A percentile compares a stretch with the other conserved stretches of the same genome.
Conservation (phyloP, 2,797 vertebrate species). For the Meda fulgida region DNA sequence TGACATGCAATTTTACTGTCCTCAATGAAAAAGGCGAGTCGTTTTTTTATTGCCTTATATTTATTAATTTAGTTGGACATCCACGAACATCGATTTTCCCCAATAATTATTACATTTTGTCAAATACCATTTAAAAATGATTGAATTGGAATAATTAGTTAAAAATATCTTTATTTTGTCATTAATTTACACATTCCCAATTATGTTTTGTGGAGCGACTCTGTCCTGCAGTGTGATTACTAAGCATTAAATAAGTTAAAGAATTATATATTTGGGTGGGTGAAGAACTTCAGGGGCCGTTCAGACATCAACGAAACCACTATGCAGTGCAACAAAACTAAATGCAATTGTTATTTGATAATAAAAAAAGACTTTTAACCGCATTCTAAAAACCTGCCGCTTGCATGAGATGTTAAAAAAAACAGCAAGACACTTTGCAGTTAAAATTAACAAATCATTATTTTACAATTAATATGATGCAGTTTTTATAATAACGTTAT, state of each 20-base stretch:
- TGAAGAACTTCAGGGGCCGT: neutral
- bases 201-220: neutral
- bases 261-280: neutral
- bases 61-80: neutral
- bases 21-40: neutral
- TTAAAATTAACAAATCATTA: no score
- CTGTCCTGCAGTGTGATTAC: neutral
- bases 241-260: neutral
- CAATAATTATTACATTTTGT: neutral
- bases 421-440: no score
- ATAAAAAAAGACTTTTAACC: neutral
- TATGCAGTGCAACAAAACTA: neutral
- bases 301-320: neutral
- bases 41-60: neutral
- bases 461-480: no score
- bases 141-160: neutral
- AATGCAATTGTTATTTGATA: neutral
- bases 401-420: neutral
- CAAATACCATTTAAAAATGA: neutral
- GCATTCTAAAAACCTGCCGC: neutral
- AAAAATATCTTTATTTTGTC: neutral
- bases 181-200: neutral
- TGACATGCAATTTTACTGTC: slow-evolving; percentile 26
- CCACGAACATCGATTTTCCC: neutral
- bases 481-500: no score